Percentiles rank a stretch among this genome's conserved stretches.
phyloP scores from a whole-genome alignment of 2,888 invertebrate genomes.

The Vanessa cardui region DNA sequence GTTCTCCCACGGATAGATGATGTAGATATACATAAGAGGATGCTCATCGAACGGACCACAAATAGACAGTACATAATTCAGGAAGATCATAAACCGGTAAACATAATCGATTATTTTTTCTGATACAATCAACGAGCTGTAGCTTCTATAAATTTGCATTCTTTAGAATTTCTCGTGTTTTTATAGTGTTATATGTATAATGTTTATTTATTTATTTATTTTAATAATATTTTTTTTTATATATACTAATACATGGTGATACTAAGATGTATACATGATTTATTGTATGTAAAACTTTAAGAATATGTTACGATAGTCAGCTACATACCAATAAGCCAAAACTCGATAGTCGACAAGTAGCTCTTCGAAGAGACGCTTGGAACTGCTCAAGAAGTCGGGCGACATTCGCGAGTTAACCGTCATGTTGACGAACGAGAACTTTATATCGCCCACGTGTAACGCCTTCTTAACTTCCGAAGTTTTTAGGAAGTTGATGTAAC shows the following conservation, averaged over 20 bases:
- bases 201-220: too few relatives aligned
- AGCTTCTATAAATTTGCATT: too few relatives aligned
- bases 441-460: slow-evolving; percentile 66
- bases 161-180: too few relatives aligned
- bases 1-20: too few relatives aligned
- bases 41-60: too few relatives aligned
- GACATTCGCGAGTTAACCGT: slow-evolving; percentile 60
- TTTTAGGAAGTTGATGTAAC: slow-evolving; percentile 51
- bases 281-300: background rate
- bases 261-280: background rate
- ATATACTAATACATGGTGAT: background rate
- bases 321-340: slow-evolving; percentile 60
- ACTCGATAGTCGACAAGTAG: slow-evolving; percentile 66
- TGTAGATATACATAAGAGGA: too few relatives aligned
- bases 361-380: slow-evolving; percentile 59
- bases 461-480: slow-evolving; percentile 60
- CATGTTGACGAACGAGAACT: slow-evolving; percentile 59
- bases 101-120: too few relatives aligned
- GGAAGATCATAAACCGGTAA: too few relatives aligned
- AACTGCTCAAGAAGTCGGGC: slow-evolving; percentile 64
- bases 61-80: too few relatives aligned
- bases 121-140: too few relatives aligned
- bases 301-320: background rate
- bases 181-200: too few relatives aligned
- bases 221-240: too few relatives aligned